Evolutionary conservation across 2,113 vertebrate genomes (phyloP).

Genomic region (Larimichthys crocea): DNA sequence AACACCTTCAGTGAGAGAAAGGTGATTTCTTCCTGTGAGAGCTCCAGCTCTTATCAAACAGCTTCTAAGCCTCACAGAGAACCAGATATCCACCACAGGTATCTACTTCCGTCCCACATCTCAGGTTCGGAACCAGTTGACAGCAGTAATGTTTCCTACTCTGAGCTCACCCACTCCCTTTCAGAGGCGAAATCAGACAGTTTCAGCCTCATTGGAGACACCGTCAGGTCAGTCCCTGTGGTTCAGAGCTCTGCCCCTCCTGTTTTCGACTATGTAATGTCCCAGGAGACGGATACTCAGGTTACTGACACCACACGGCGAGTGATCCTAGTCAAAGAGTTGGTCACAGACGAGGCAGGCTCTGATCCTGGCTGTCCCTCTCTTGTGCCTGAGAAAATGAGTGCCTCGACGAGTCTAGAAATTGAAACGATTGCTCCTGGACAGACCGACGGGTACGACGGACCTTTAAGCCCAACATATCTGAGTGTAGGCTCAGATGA

Average conservation of each 20-base stretch:
- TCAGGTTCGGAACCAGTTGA: not conserved
- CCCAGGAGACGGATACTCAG: conserved; percentile 52
- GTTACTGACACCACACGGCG: conserved; percentile 46
- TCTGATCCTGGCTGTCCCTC: not conserved
- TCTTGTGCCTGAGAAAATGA: conserved; percentile 4
- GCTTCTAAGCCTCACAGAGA: not conserved
- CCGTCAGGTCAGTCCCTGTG: conserved; percentile 1
- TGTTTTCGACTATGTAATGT: conserved; percentile 5
- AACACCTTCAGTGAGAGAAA: not conserved
- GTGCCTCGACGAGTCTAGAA: not conserved
- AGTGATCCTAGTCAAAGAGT: conserved; percentile 61
- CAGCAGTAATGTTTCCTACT: not conserved
- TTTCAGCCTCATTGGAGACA: not conserved
- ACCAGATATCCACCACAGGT: not conserved
- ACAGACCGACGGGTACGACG: not conserved
- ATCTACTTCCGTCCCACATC: not conserved
- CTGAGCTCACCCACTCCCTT: not conserved
- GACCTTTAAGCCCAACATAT: conserved; percentile 51
- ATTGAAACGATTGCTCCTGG: not conserved
- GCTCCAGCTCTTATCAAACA: conserved; percentile 1
- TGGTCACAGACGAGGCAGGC: conserved; percentile 2
- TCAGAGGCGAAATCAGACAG: conserved; percentile 18
- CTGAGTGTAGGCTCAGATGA: conserved; percentile 71
- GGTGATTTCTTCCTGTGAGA: not conserved
- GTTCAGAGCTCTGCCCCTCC: conserved; percentile 45